A percentile compares a stretch with the other conserved stretches of the same genome.
Conservation (phyloP, 1,140 invertebrate genomes). For the Penaeus vannamei region DNA sequence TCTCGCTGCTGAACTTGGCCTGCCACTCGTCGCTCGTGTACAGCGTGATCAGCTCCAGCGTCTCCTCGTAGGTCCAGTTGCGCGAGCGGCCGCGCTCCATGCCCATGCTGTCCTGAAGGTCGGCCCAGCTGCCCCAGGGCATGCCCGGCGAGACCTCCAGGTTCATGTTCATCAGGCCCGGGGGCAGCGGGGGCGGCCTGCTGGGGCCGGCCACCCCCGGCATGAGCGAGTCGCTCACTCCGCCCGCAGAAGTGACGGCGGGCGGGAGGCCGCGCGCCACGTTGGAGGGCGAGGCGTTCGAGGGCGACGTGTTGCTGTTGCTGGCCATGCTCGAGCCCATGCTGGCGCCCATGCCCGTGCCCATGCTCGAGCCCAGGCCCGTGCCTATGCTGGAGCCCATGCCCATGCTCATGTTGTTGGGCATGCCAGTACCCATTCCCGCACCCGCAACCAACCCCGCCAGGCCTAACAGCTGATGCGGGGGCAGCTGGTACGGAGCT, state of each 20-base stretch:
- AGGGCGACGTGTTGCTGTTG: background rate
- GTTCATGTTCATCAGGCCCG: constrained; percentile 52
- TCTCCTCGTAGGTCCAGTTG: constrained; percentile 68
- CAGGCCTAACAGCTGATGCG: constrained; percentile 64
- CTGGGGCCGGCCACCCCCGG: constrained; percentile 41
- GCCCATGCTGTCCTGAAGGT: constrained; percentile 48
- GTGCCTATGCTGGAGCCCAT: constrained; percentile 18
- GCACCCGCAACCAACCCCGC: constrained; percentile 61
- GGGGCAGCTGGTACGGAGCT: constrained; percentile 44
- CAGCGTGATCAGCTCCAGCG: constrained; percentile 63
- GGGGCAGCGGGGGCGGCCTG: constrained; percentile 39
- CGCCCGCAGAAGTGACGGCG: constrained; percentile 22
- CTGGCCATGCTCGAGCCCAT: background rate
- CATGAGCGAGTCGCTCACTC: constrained; percentile 17
- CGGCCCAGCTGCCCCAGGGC: constrained; percentile 57
- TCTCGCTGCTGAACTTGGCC: constrained; percentile 67
- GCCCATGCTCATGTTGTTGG: constrained; percentile 33
- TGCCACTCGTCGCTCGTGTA: constrained; percentile 68
- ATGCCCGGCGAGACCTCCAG: constrained; percentile 13
- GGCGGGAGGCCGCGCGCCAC: constrained; percentile 20
- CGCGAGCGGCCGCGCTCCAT: constrained; percentile 66
- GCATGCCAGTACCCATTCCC: constrained; percentile 58
- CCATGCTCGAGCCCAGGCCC: constrained; percentile 55
- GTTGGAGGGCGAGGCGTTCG: constrained; percentile 3
- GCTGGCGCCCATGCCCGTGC: constrained; percentile 12